phyloP scores from a whole-genome alignment of 2,113 vertebrate species.

The Maccullochella peelii region DNA sequence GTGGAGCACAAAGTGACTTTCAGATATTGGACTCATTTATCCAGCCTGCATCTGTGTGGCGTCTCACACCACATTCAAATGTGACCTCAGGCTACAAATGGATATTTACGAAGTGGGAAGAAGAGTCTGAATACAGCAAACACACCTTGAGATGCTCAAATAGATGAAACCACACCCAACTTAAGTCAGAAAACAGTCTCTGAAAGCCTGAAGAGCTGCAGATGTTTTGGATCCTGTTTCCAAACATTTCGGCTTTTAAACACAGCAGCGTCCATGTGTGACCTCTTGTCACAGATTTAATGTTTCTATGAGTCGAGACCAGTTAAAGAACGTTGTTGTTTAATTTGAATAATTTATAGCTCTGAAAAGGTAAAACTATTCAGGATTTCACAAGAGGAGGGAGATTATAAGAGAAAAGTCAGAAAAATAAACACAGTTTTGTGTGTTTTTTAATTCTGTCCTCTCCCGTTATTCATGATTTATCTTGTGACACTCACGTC shows the following conservation, averaged over 20 bases:
- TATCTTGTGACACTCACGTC: too few relatives aligned
- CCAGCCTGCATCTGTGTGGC: background rate
- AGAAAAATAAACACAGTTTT: too few relatives aligned
- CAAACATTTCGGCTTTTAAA: background rate
- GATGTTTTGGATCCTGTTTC: background rate
- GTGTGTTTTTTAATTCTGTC: too few relatives aligned
- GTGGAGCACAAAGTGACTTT: background rate
- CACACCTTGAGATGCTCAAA: background rate
- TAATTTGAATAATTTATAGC: too few relatives aligned
- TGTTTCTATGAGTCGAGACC: too few relatives aligned
- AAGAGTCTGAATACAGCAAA: conserved; percentile 6
- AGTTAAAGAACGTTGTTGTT: too few relatives aligned
- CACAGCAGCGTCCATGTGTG: background rate
- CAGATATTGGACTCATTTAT: background rate
- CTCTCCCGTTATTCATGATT: too few relatives aligned
- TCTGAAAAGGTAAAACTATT: too few relatives aligned
- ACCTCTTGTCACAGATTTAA: background rate
- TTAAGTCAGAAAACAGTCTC: background rate
- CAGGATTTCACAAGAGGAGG: too few relatives aligned
- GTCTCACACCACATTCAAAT: background rate
- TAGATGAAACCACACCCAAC: background rate
- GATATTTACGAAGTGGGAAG: conserved; percentile 35
- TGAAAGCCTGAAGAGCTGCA: background rate
- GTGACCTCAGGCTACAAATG: background rate
- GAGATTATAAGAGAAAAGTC: too few relatives aligned